These are phyloP conservation scores for Lycaon pictus DNA, from an alignment of 2,113 vertebrate genomes.

Conservation along the genomic window DNA sequence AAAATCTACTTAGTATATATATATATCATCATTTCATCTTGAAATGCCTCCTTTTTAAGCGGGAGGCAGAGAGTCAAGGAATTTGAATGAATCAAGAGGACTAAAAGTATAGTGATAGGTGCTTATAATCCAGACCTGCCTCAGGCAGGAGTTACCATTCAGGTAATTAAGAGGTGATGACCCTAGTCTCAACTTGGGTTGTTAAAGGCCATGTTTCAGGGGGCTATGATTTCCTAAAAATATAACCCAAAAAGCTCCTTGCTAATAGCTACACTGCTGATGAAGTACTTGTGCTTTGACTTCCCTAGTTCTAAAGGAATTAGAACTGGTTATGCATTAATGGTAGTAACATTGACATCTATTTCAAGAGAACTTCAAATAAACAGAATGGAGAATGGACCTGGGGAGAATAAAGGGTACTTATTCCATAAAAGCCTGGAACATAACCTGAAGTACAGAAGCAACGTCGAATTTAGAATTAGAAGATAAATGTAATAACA, in stretches of 20 bases:
- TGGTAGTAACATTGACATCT: constrained; percentile 22
- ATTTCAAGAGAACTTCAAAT: constrained; percentile 38
- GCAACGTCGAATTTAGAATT: constrained; percentile 31
- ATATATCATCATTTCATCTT: constrained; percentile 58
- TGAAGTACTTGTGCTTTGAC: constrained; percentile 43
- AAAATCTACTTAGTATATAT: constrained; percentile 45
- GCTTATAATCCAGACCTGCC: constrained; percentile 21
- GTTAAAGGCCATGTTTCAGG: constrained; percentile 37
- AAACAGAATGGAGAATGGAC: constrained; percentile 20
- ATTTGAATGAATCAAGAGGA: not conserved
- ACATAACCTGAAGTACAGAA: constrained; percentile 20
- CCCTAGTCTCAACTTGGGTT: not conserved
- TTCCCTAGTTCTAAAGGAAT: constrained; percentile 42
- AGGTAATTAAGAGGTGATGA: constrained; percentile 20
- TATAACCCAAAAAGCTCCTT: constrained; percentile 4
- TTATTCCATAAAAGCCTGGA: constrained; percentile 24
- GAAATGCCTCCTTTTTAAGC: constrained; percentile 28
- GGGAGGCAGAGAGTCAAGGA: not conserved
- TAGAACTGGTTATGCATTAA: constrained; percentile 28
- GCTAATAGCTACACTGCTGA: not conserved
- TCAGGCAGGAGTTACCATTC: not conserved
- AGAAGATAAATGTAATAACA: not conserved
- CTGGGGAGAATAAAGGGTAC: constrained; percentile 11
- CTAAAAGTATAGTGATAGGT: constrained; percentile 5
- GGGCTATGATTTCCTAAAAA: constrained; percentile 48